A percentile compares a stretch with the other conserved stretches of the same genome.
phyloP scores from a whole-genome alignment of 2,888 invertebrate genomes.

The Pollenia amentaria region DNA sequence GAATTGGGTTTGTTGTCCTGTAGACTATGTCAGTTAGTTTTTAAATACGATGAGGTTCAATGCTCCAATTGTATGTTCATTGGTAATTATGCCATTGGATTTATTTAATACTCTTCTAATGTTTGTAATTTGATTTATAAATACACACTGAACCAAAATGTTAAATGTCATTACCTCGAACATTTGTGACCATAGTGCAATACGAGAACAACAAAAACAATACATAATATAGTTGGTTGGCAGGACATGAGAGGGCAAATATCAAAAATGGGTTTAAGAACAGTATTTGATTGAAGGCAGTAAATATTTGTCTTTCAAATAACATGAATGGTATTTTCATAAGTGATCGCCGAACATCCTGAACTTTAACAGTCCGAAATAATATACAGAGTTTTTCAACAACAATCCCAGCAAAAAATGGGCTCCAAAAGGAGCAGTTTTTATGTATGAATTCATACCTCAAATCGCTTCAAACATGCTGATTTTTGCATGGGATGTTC shows the following conservation, averaged over 20 bases:
- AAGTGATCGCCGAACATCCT: too few relatives aligned
- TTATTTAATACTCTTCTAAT: conserved; percentile 29
- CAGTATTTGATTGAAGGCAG: neutral
- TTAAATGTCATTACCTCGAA: conserved; percentile 19
- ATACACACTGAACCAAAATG: conserved; percentile 27
- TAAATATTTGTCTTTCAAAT: neutral
- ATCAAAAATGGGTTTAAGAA: neutral
- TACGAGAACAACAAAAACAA: neutral
- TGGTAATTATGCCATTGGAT: conserved; percentile 44
- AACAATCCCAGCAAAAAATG: too few relatives aligned
- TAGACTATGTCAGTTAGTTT: neutral
- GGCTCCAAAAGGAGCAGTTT: too few relatives aligned
- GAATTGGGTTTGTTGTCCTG: too few relatives aligned
- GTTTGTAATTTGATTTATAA: conserved; percentile 47
- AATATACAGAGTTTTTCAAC: too few relatives aligned
- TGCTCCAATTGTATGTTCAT: conserved; percentile 22
- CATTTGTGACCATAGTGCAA: neutral
- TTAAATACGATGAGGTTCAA: neutral
- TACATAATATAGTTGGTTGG: neutral
- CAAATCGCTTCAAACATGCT: too few relatives aligned
- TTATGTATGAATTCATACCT: too few relatives aligned
- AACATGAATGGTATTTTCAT: neutral
- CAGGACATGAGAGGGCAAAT: conserved; percentile 3
- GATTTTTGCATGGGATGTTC: too few relatives aligned
- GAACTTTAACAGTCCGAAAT: too few relatives aligned